phyloP scores from a whole-genome alignment of 2,113 vertebrate genomes.

The Marcusenius ussheri region DNA sequence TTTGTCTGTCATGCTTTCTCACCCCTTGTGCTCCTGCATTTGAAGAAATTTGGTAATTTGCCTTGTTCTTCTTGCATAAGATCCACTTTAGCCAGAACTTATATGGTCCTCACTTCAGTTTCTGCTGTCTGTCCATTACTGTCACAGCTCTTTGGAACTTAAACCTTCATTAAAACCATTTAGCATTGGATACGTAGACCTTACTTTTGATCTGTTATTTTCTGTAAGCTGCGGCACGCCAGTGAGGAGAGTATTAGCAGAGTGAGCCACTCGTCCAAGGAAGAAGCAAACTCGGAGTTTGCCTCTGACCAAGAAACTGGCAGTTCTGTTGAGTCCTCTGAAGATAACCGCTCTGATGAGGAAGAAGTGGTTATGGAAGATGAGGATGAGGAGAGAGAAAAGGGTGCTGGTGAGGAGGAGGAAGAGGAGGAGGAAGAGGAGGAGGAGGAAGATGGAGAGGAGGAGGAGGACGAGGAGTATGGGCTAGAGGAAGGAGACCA shows the following conservation, averaged over 20 bases:
- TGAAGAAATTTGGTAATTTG: not conserved
- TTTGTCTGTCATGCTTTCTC: not conserved
- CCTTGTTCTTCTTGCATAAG: not conserved
- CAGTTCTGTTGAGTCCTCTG: conserved; percentile 73
- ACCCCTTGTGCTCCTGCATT: not conserved
- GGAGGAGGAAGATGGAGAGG: conserved; percentile 67
- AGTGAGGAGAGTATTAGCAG: conserved; percentile 61
- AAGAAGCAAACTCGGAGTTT: conserved; percentile 78
- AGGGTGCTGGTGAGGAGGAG: conserved; percentile 46
- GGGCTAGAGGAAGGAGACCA: conserved; percentile 77
- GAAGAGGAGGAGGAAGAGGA: conserved; percentile 61
- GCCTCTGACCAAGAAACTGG: conserved; percentile 78
- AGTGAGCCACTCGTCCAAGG: conserved; percentile 76
- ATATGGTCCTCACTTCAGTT: not conserved
- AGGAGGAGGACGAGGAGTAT: conserved; percentile 64
- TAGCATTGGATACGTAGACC: not conserved
- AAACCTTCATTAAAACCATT: not conserved
- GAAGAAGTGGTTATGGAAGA: conserved; percentile 60
- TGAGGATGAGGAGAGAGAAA: conserved; percentile 49
- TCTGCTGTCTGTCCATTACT: not conserved
- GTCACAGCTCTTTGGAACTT: not conserved
- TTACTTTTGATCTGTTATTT: not conserved
- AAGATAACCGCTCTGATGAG: conserved; percentile 68
- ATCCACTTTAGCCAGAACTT: not conserved
- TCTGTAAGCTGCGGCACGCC: conserved; percentile 70